Percentiles rank a stretch among this genome's conserved stretches.
phyloP scores from a whole-genome alignment of 2,888 invertebrate species.

The Drosophila pegasa region DNA sequence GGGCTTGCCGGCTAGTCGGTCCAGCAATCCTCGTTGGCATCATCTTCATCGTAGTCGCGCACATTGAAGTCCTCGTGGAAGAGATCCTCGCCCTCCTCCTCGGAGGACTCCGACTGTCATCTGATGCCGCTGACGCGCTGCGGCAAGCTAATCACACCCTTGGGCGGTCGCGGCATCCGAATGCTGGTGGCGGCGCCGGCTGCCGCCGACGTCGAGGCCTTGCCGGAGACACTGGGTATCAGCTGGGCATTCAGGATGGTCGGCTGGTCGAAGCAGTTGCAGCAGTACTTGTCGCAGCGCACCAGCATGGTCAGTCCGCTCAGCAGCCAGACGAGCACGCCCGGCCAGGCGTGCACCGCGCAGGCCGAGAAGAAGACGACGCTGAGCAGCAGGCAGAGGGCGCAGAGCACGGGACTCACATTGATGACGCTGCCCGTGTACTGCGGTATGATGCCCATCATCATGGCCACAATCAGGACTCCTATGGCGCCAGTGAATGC shows the following conservation, averaged over 20 bases:
- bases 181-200: conserved; percentile 79
- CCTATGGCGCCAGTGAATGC: conserved; percentile 80
- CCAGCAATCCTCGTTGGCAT: conserved; percentile 78
- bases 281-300: conserved; percentile 84
- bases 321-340: conserved; percentile 82
- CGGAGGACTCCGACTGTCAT: conserved; percentile 85
- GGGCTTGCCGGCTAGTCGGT: conserved; percentile 68
- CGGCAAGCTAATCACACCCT: conserved; percentile 79
- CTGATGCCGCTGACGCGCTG: conserved; percentile 79
- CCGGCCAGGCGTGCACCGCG: conserved; percentile 84
- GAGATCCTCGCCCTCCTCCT: conserved; percentile 83
- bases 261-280: conserved; percentile 82
- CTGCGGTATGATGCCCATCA: conserved; percentile 84
- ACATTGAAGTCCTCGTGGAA: conserved; percentile 84
- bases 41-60: conserved; percentile 77
- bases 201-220: conserved; percentile 52
- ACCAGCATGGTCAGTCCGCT: conserved; percentile 81
- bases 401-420: conserved; percentile 82
- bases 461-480: conserved; percentile 81
- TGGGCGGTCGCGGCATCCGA: conserved; percentile 82
- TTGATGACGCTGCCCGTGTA: conserved; percentile 82
- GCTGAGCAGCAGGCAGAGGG: conserved; percentile 76
- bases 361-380: conserved; percentile 81
- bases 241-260: conserved; percentile 79
- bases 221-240: conserved; percentile 83